Percentiles rank a stretch among this genome's conserved stretches.
phyloP scores from a whole-genome alignment of 2,888 invertebrate species.

The Nomada ferruginata region DNA sequence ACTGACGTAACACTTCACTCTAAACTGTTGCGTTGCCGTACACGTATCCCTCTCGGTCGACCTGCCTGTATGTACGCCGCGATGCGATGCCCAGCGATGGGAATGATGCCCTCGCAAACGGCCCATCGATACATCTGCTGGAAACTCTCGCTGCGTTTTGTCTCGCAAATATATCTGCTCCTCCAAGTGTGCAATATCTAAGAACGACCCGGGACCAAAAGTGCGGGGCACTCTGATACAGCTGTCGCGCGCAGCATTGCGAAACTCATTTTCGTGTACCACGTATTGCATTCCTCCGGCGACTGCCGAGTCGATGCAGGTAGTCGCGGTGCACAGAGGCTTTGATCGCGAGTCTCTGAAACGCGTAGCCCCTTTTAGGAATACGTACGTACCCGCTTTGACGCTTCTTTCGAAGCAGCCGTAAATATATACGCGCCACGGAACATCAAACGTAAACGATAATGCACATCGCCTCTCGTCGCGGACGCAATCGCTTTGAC shows the following conservation, averaged over 20 bases:
- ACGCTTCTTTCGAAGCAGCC: not conserved
- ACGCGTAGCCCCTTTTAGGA: not conserved
- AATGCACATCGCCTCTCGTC: not conserved
- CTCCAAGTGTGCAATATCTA: not conserved
- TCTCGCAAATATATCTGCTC: not conserved
- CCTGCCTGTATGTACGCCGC: not conserved
- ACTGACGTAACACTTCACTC: slow-evolving; percentile 84
- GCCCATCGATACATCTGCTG: not conserved
- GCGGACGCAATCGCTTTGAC: slow-evolving; percentile 25
- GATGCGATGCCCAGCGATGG: slow-evolving; percentile 27
- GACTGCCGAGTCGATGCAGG: not conserved
- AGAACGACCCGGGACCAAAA: not conserved
- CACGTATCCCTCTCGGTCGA: slow-evolving; percentile 62
- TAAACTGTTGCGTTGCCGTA: slow-evolving; percentile 83
- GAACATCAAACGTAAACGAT: not conserved
- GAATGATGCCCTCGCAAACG: slow-evolving; percentile 45
- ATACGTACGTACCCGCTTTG: not conserved
- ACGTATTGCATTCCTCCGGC: not conserved
- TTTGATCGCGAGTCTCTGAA: not conserved
- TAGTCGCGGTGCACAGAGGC: too few relatives aligned
- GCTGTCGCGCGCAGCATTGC: not conserved
- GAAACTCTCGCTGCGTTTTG: not conserved
- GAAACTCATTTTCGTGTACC: not conserved
- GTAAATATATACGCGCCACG: slow-evolving; percentile 2
- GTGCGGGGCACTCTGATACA: not conserved